phyloP scores from a whole-genome alignment of 2,888 invertebrate genomes.

The Amiota minor region DNA sequence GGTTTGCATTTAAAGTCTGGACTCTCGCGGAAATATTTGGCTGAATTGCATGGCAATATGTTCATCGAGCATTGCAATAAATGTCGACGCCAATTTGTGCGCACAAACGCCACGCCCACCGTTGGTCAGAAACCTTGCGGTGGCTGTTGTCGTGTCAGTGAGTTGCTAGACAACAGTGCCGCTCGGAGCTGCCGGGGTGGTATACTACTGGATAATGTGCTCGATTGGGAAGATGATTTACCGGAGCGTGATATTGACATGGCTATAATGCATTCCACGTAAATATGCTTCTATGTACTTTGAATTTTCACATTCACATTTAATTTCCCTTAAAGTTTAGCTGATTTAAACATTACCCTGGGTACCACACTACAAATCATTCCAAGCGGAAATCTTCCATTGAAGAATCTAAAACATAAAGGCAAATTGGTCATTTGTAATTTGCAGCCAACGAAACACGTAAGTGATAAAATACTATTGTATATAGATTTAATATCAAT shows the following conservation, averaged over 20 bases:
- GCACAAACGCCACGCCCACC: slow-evolving; percentile 83
- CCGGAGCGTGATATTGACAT: slow-evolving; percentile 89
- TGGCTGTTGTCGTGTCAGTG: slow-evolving; percentile 77
- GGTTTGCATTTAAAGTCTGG: slow-evolving; percentile 96
- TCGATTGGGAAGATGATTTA: slow-evolving; percentile 97
- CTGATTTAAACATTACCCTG: slow-evolving; percentile 93
- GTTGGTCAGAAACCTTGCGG: slow-evolving; percentile 84
- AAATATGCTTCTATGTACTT: slow-evolving; percentile 30
- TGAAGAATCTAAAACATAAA: slow-evolving; percentile 86
- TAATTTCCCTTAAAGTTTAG: slow-evolving; percentile 77
- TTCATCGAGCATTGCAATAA: slow-evolving; percentile 92
- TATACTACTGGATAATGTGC: slow-evolving; percentile 88
- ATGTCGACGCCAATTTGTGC: slow-evolving; percentile 90
- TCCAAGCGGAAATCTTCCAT: slow-evolving; percentile 95
- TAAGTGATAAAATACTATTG: slow-evolving; percentile 66
- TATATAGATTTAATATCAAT: neutral
- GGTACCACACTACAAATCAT: slow-evolving; percentile 98
- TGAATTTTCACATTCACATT: neutral
- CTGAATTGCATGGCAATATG: slow-evolving; percentile 99
- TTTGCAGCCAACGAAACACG: slow-evolving; percentile 97
- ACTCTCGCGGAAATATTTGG: slow-evolving; percentile 83
- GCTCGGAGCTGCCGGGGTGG: slow-evolving; percentile 92
- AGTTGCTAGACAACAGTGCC: slow-evolving; percentile 61
- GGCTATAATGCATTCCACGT: slow-evolving; percentile 87
- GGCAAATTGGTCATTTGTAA: slow-evolving; percentile 95